phyloP scores from a whole-genome alignment of 2,888 invertebrate genomes.

The Cyaniris semiargus region DNA sequence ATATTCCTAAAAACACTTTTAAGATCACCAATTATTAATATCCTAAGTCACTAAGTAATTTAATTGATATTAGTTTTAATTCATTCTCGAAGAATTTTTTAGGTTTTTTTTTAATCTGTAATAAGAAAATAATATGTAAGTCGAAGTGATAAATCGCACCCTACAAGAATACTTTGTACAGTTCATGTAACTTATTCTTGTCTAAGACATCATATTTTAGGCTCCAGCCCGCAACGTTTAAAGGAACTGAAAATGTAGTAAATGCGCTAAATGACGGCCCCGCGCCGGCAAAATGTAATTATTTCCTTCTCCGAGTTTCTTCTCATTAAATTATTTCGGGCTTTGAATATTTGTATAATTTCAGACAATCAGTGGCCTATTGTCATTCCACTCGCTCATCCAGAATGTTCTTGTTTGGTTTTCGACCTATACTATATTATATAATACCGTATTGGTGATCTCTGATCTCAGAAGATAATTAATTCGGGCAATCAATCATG shows the following conservation, averaged over 20 bases:
- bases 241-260: conserved; percentile 15
- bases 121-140: too few species aligned
- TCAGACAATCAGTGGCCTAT: not conserved
- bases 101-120: not conserved
- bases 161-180: not conserved
- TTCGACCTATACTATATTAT: not conserved
- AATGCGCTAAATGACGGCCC: conserved; percentile 1
- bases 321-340: conserved; percentile 28
- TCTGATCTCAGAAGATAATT: not conserved
- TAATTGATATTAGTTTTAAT: not conserved
- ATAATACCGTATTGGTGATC: not conserved
- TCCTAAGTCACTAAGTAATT: not conserved
- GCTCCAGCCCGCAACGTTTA: conserved; percentile 39
- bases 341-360: conserved; percentile 6
- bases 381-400: not conserved
- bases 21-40: not conserved
- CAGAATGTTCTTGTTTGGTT: not conserved
- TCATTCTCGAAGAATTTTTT: not conserved
- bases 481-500: conserved; percentile 8
- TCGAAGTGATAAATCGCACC: too few species aligned
- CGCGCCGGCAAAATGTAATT: conserved; percentile 29
- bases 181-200: not conserved
- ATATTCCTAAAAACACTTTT: not conserved
- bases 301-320: conserved; percentile 15
- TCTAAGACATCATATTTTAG: conserved; percentile 8